phyloP scores from a whole-genome alignment of 2,797 vertebrate species.

The Sebastes wilsoni region DNA sequence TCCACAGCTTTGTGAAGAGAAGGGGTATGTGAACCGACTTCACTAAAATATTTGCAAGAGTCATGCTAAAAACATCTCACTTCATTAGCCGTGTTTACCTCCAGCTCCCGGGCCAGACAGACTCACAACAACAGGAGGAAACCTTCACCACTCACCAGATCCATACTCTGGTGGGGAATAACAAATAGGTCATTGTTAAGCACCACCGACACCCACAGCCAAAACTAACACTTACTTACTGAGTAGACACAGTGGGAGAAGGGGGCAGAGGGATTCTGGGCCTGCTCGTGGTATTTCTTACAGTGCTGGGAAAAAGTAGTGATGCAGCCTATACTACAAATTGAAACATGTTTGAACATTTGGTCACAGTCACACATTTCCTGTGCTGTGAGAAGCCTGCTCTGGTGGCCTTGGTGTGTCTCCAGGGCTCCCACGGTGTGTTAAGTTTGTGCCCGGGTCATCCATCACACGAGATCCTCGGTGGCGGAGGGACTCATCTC shows the following conservation, averaged over 20 bases:
- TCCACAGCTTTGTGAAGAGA: conserved; percentile 52
- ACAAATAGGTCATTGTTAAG: conserved; percentile 71
- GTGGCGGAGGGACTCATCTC: conserved; percentile 66
- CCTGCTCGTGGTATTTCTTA: conserved; percentile 27
- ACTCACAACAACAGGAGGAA: conserved; percentile 56
- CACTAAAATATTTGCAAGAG: conserved; percentile 54
- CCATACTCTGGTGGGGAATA: conserved; percentile 56
- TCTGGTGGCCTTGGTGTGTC: conserved; percentile 69
- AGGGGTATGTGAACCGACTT: conserved; percentile 50
- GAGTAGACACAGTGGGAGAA: conserved; percentile 27
- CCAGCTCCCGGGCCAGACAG: conserved; percentile 31
- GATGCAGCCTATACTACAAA: conserved; percentile 3
- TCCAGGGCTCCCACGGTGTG: conserved; percentile 68
- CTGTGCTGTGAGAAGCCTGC: conserved; percentile 32
- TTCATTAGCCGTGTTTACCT: conserved; percentile 71
- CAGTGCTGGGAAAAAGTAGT: conserved; percentile 14
- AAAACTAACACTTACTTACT: conserved; percentile 61
- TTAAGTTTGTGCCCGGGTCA: conserved; percentile 66
- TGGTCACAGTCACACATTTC: conserved; percentile 48
- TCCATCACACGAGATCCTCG: conserved; percentile 66
- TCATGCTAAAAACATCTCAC: conserved; percentile 64
- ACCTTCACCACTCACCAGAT: conserved; percentile 36
- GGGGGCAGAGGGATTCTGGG: conserved; percentile 27
- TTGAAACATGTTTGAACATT: conserved; percentile 53
- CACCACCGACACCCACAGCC: conserved; percentile 45